phyloP scores from a whole-genome alignment of 2,113 vertebrate genomes.

The Ovibos moschatus region DNA sequence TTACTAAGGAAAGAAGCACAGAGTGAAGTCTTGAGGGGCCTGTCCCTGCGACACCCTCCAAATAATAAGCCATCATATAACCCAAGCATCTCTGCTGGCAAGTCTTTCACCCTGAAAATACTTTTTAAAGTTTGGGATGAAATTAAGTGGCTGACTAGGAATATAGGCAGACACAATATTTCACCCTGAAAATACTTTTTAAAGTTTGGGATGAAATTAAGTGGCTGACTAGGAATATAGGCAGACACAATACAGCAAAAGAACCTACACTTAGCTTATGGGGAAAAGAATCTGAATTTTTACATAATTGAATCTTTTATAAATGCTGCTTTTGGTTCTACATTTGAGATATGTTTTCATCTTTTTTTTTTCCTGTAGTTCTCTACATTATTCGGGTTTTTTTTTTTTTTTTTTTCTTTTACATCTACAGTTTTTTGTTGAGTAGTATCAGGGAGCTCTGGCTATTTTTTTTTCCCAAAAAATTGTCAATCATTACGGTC shows the following conservation, averaged over 20 bases:
- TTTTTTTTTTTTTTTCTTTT: not conserved
- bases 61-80: not conserved
- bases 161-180: not conserved
- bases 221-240: not conserved
- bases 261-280: not conserved
- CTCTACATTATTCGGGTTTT: not conserved
- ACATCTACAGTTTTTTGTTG: not conserved
- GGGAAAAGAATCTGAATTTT: not conserved
- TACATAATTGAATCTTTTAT: not conserved
- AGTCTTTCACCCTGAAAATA: not conserved
- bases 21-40: not conserved
- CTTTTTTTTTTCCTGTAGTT: not conserved
- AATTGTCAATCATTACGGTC: not conserved
- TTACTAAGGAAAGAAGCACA: not conserved
- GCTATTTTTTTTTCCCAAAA: not conserved
- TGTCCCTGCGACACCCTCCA: not conserved
- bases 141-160: not conserved
- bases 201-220: not conserved
- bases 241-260: not conserved
- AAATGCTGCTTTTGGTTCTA: not conserved
- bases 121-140: not conserved
- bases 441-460: not conserved
- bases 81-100: not conserved
- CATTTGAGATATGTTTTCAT: not conserved
- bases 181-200: not conserved